Base-by-base conservation (phyloP, 1,140 invertebrate species). In the Luehdorfia chinensis region DNA sequence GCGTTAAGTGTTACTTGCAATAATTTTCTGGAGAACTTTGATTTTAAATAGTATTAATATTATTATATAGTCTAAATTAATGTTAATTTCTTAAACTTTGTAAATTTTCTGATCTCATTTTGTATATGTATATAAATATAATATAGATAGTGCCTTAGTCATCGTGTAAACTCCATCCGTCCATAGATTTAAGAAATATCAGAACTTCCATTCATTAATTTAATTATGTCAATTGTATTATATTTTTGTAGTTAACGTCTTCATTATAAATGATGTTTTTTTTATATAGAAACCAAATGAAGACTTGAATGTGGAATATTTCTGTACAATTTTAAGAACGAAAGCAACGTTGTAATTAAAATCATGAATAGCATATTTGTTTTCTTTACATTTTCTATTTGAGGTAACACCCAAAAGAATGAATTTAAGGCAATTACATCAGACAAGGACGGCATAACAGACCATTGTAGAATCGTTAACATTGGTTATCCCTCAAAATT, bases 101-200 rank as follows among this genome's bases (percentile, higher is more conserved):
- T 75, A 75, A 31, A 71, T 71, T 77, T 60, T 75, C 65, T 84
- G 79, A 84, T 84, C 79, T 84, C 79, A 84, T 75, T 66, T 69
- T 72, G 18, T 43, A 25, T n/a, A 43, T 58, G 33, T 70, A 49
- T 80, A 70, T 80, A 75, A 67, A 76, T 75, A 81, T 69, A 62
- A 68, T 60, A 59, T 72, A 68, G 64, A 41, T 37, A 28, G 39
- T 60, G 45, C 41, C 53, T 76, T 65, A 75, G 65, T 70, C 56
- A 72, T 61, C 50, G 12, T 57, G 32, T 59, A 43, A 50, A 52
- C 36, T 74, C 68, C 74, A 71, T 73, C 76, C 72, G 58, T 54
- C 39, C 48, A 45, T 41, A 41, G 27, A 25, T 14, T 28, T 46
- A 50, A 28, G 28, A 14, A 21, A 32, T 18, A 30, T 12, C 19